Conservation (phyloP, 2,113 vertebrate genomes). For the Paralichthys olivaceus region DNA sequence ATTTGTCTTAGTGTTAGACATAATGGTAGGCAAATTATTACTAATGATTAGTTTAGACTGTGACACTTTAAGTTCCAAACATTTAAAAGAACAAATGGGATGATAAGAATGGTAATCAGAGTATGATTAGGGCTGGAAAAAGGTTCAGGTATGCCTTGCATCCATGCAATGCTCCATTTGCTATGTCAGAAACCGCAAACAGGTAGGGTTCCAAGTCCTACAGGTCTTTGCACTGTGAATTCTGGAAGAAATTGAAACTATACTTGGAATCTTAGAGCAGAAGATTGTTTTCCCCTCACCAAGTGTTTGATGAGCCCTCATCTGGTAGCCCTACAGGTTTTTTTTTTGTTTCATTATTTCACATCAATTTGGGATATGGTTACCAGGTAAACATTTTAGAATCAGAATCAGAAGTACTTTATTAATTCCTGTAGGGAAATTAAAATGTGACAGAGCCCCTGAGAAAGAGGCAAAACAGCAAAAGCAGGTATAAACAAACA, state of each 20-base stretch:
- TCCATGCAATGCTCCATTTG: conserved; percentile 34
- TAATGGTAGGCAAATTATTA: no score
- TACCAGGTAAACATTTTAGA: conserved; percentile 14
- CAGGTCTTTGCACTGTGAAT: conserved; percentile 15
- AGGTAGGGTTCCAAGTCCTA: conserved; percentile 28
- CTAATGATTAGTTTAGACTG: no score
- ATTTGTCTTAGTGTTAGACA: no score
- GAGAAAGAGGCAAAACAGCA: no score
- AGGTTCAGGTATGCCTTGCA: conserved; percentile 1
- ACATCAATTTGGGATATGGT: conserved; percentile 16
- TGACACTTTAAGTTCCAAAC: no score
- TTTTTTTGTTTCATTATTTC: conserved; percentile 5
- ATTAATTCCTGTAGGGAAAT: no score
- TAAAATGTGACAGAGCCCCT: no score
- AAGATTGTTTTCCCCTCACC: neutral
- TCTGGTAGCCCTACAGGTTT: conserved; percentile 7
- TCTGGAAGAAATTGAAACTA: conserved; percentile 31
- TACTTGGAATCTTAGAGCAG: conserved; percentile 44
- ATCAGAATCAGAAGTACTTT: no score
- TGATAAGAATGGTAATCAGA: no score
- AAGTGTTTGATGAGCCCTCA: conserved; percentile 17
- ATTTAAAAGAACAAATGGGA: no score
- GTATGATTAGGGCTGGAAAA: neutral
- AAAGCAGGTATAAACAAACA: no score
- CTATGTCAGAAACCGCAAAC: conserved; percentile 30